These are phyloP conservation scores for Buathra laborator DNA, from an alignment of 2,888 invertebrate species.

Conservation along the genomic window DNA sequence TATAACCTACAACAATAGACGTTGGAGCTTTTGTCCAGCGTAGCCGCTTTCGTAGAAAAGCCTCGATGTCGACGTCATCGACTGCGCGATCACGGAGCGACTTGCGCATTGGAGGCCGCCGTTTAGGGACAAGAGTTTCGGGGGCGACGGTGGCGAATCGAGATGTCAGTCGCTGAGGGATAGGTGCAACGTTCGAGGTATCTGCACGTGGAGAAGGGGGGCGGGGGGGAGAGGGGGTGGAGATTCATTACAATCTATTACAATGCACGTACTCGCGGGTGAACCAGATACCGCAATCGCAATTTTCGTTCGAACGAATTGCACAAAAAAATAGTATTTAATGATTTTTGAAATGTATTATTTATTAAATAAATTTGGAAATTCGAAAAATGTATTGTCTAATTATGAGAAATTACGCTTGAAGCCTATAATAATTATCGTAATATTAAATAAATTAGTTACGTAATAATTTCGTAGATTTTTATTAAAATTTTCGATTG, in stretches of 20 bases:
- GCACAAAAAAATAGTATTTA: background rate
- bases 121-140: background rate
- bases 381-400: background rate
- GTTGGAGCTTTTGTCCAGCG: conserved; percentile 58
- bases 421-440: too few relatives aligned
- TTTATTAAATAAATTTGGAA: background rate
- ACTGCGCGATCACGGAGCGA: conserved; percentile 18
- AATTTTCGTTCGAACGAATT: background rate
- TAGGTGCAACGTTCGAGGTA: conserved; percentile 32
- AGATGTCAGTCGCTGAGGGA: conserved; percentile 9
- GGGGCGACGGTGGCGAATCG: background rate
- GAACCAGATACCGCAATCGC: background rate
- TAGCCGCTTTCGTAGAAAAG: conserved; percentile 46
- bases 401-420: too few relatives aligned
- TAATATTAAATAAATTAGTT: too few relatives aligned
- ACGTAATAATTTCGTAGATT: too few relatives aligned
- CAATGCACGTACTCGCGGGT: conserved; percentile 13
- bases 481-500: too few relatives aligned
- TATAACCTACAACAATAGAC: conserved; percentile 38
- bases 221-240: background rate
- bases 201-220: background rate
- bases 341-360: background rate
- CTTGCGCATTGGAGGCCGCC: conserved; percentile 22
- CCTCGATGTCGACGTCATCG: conserved; percentile 51
- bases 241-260: background rate